phyloP scores from a whole-genome alignment of 2,113 vertebrate species.

The Colinus virginianus region DNA sequence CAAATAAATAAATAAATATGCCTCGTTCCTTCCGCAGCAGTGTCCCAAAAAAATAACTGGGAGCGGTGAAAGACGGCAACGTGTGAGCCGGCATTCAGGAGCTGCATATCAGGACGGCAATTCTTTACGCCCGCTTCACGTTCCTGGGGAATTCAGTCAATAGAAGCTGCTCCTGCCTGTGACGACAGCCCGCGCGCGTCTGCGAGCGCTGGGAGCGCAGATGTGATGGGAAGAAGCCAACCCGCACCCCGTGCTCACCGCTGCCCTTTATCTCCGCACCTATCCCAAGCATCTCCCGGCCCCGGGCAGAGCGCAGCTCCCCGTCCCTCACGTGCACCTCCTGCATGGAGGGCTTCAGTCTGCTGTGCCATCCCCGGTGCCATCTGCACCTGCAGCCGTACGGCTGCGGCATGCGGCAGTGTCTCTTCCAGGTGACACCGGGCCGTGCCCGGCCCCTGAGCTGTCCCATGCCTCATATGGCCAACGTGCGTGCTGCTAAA shows the following conservation, averaged over 20 bases:
- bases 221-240: not conserved
- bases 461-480: not conserved
- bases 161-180: not conserved
- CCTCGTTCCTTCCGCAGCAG: not conserved
- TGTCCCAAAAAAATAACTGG: rapidly evolving
- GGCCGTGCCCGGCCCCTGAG: not conserved
- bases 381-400: not conserved
- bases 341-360: not conserved
- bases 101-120: not conserved
- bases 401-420: not conserved
- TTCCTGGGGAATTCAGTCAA: not conserved
- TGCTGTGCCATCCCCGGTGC: rapidly evolving
- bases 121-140: not conserved
- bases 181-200: not conserved
- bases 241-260: not conserved
- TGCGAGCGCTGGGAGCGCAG: not conserved
- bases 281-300: not conserved
- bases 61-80: not conserved
- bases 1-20: too few species aligned
- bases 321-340: not conserved
- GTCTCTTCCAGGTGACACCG: not conserved
- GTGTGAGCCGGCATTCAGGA: not conserved
- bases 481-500: not conserved
- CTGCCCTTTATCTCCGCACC: not conserved
- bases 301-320: not conserved